phyloP scores from a whole-genome alignment of 2,113 vertebrate genomes.

The Phylloscopus trochiloides region DNA sequence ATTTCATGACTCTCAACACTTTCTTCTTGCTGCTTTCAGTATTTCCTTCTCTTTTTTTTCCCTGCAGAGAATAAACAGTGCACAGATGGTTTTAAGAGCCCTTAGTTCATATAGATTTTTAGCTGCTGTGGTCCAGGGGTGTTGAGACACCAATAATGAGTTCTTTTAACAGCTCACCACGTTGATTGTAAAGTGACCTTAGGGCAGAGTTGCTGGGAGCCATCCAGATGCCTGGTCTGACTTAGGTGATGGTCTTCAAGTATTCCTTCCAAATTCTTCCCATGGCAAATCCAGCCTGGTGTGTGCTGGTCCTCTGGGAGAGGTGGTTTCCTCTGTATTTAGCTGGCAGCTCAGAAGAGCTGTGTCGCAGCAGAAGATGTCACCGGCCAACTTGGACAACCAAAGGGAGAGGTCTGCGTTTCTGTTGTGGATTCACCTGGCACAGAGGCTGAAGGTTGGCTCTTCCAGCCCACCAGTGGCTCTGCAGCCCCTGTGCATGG shows the following conservation, averaged over 20 bases:
- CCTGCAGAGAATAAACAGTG: constrained; percentile 30
- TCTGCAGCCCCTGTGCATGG: background rate
- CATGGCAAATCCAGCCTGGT: constrained; percentile 6
- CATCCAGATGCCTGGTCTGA: background rate
- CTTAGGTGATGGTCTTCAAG: background rate
- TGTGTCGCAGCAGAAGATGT: background rate
- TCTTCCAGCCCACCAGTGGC: background rate
- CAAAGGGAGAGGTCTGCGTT: rapidly evolving
- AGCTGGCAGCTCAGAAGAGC: background rate
- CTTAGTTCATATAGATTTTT: constrained; percentile 57
- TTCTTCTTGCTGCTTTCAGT: background rate
- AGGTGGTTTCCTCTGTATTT: background rate
- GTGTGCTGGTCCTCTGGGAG: background rate
- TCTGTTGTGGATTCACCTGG: background rate
- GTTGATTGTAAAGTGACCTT: constrained; percentile 44
- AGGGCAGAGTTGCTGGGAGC: background rate
- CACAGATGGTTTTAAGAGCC: constrained; percentile 55
- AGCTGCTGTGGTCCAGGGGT: constrained; percentile 31
- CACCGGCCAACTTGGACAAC: background rate
- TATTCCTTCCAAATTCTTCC: background rate
- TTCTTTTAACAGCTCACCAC: constrained; percentile 30
- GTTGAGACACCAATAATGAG: constrained; percentile 50
- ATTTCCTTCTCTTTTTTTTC: background rate
- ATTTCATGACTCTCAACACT: constrained; percentile 10
- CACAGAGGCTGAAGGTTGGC: background rate